Evolutionary conservation across 2,888 invertebrate genomes (phyloP), one percentile per base, ranked within the genome.

Genomic region (Leptothorax acervorum): DNA sequence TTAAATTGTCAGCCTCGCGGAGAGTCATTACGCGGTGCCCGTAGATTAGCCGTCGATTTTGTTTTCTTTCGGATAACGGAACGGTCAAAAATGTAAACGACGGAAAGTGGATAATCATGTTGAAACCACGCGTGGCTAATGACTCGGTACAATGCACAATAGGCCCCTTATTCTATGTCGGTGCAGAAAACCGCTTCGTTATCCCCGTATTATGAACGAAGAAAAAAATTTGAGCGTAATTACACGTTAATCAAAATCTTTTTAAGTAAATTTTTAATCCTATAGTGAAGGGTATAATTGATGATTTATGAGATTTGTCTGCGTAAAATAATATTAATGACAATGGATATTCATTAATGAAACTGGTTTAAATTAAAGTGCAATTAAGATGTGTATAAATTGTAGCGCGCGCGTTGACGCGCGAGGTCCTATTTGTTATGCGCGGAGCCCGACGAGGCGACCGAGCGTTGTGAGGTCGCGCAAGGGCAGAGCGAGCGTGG

Each of bases 81-180:
- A 68, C 60, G 48, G 4, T 71, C 18, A 81, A 81, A 81, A 71
- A 81, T 81, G 53, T 82, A 76, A 82, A 73, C 78, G 75, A 63
- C 66, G 60, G 79, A 68, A 78, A 83, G 66, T 60, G 83, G 83
- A 79, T 83, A 78, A 83, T 83, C 79, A 70, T 42, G 79, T 51
- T 48, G 79, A 60, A 57, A 53, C 62, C 48, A 81, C 81, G 79
- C 51, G 79, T 48, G 73, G 79, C 39, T 81, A 81, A 81, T 81
- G 79, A 71, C 71, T 81, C 4, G 79, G 18, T 81, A 71, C 60
- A 71, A 81, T 71, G 48, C 60, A 81, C 79, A 81, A 81, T 81
- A 57, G 79, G 28, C 60, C 79, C 39, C 48, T 81, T 81, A 71
- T 35, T 81, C 60, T 71, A 71, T 48, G 60, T 12, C 39, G 60